Percentiles rank a stretch among this genome's conserved stretches.
phyloP scores from a whole-genome alignment of 1,140 invertebrate species.

The Helicoverpa armigera region DNA sequence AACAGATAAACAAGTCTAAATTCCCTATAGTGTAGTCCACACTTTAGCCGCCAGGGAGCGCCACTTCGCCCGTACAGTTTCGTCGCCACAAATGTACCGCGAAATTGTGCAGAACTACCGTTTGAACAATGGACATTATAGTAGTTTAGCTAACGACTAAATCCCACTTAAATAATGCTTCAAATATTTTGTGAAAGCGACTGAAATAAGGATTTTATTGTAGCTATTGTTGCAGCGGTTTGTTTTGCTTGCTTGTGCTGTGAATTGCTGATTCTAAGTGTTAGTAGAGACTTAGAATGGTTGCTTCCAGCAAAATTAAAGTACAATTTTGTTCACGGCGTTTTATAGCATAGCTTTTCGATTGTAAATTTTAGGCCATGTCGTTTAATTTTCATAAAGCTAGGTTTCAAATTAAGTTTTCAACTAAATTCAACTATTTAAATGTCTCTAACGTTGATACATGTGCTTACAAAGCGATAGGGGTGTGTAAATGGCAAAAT shows the following conservation, averaged over 20 bases:
- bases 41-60: constrained; percentile 41
- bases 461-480: too few relatives aligned
- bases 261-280: not conserved
- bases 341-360: too few relatives aligned
- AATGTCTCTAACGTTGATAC: too few relatives aligned
- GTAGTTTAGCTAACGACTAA: constrained; percentile 61
- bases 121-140: constrained; percentile 65
- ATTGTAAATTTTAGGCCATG: too few relatives aligned
- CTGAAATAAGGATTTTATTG: constrained; percentile 31
- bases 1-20: constrained; percentile 39
- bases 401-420: too few relatives aligned
- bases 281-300: not conserved
- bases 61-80: constrained; percentile 40
- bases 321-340: too few relatives aligned
- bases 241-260: not conserved
- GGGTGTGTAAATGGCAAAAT: too few relatives aligned
- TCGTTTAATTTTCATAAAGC: too few relatives aligned
- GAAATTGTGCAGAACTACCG: constrained; percentile 65
- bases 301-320: too few relatives aligned
- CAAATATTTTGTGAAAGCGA: constrained; percentile 50
- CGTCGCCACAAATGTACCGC: constrained; percentile 64
- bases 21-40: constrained; percentile 38
- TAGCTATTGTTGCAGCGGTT: constrained; percentile 2
- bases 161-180: constrained; percentile 58
- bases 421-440: too few relatives aligned